Evolutionary conservation across 2,888 invertebrate genomes (phyloP).

Genomic region (Meliscaeva auricollis): DNA sequence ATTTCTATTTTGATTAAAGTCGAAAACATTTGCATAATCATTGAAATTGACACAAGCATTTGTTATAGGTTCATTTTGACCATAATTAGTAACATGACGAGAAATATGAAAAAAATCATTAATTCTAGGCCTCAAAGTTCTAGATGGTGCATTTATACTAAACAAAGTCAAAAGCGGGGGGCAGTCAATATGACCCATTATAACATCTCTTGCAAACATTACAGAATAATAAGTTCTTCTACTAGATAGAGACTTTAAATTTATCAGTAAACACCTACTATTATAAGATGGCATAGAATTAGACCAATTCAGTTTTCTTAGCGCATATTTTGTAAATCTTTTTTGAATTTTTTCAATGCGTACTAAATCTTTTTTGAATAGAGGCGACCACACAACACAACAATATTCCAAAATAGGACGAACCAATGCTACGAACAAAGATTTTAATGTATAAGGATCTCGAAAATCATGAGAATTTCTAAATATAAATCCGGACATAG

Average conservation of each 20-base stretch:
- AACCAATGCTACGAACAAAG: neutral
- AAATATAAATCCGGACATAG: neutral
- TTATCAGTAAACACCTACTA: neutral
- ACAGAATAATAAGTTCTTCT: too few species aligned
- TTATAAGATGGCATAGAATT: neutral
- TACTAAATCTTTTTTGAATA: neutral
- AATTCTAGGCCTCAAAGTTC: neutral
- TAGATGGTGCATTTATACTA: neutral
- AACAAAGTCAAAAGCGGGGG: neutral
- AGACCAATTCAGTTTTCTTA: neutral
- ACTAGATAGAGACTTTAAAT: too few species aligned
- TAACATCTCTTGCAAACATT: too few species aligned
- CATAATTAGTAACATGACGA: neutral
- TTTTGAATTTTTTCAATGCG: slow-evolving; percentile 13
- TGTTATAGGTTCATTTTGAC: neutral
- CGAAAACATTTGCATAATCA: neutral
- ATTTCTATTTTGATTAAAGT: neutral
- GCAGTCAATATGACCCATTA: neutral
- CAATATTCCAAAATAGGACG: neutral
- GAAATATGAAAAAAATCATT: neutral
- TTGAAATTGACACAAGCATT: neutral
- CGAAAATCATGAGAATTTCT: neutral
- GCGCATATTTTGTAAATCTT: slow-evolving; percentile 15
- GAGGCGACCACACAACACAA: neutral
- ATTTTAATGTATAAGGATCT: neutral